phyloP scores from a whole-genome alignment of 2,888 invertebrate species.

The Clanis bilineata region DNA sequence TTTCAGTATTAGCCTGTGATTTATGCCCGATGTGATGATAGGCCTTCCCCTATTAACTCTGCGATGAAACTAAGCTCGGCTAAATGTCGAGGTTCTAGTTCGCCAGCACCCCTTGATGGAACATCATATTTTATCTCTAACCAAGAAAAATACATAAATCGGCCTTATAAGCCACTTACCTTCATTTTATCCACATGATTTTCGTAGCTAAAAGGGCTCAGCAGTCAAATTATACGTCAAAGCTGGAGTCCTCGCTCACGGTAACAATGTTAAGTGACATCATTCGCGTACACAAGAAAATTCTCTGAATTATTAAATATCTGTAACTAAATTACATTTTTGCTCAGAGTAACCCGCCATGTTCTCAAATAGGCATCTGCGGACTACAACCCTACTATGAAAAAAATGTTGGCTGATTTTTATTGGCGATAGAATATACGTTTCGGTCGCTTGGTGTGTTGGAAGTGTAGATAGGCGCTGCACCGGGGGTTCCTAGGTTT shows the following conservation, averaged over 20 bases:
- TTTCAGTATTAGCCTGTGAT: no score
- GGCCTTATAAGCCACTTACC: not conserved
- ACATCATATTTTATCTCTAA: no score
- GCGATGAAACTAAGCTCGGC: no score
- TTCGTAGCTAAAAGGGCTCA: not conserved
- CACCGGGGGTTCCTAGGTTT: no score
- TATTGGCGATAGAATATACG: no score
- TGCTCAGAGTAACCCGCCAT: not conserved
- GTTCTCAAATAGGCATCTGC: not conserved
- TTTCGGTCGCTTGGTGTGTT: no score
- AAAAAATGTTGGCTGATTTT: not conserved
- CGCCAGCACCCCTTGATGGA: no score
- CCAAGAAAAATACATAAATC: not conserved
- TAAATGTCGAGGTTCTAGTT: no score
- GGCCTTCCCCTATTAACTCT: no score
- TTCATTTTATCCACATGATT: not conserved
- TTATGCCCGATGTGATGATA: no score
- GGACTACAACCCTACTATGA: not conserved
- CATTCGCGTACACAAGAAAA: not conserved
- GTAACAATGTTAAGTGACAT: not conserved
- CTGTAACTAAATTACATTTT: not conserved
- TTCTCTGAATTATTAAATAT: constrained; percentile 8
- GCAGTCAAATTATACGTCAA: not conserved
- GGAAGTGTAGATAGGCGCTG: no score
- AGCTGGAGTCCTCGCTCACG: not conserved